These are phyloP conservation scores for Drosophila lacertosa DNA, from an alignment of 1,140 invertebrate genomes.

Conservation along the genomic window DNA sequence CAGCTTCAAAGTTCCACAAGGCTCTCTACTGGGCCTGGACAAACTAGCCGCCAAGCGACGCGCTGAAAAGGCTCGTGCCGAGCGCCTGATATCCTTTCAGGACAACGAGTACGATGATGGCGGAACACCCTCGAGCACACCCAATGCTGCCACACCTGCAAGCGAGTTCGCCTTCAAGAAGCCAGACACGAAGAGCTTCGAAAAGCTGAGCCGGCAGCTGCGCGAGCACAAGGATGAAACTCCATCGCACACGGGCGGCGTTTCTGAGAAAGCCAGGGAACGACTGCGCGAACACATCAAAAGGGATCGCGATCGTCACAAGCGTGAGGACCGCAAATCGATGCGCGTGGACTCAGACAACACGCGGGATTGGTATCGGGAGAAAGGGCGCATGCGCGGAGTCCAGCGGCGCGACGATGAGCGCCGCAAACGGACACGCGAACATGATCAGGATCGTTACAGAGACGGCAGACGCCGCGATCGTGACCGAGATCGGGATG, in stretches of 20 bases:
- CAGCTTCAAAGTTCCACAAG: constrained; percentile 91
- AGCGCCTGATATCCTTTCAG: constrained; percentile 88
- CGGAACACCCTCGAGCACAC: constrained; percentile 67
- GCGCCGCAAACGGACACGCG: constrained; percentile 22
- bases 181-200: constrained; percentile 81
- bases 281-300: constrained; percentile 88
- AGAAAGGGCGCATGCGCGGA: constrained; percentile 40
- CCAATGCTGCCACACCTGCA: constrained; percentile 41
- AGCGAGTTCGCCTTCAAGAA: constrained; percentile 77
- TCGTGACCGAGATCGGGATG: constrained; percentile 40
- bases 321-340: constrained; percentile 22
- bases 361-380: constrained; percentile 3
- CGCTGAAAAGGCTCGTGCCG: constrained; percentile 86
- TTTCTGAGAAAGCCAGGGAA: constrained; percentile 91
- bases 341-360: constrained; percentile 30
- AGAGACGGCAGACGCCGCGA: constrained; percentile 47
- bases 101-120: constrained; percentile 87
- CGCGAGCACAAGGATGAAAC: constrained; percentile 93
- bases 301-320: constrained; percentile 58
- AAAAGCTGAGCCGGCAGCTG: constrained; percentile 88
- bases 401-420: constrained; percentile 34
- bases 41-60: constrained; percentile 91
- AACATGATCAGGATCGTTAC: constrained; percentile 16
- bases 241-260: constrained; percentile 96
- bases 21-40: constrained; percentile 94